phyloP scores from a whole-genome alignment of 1,140 invertebrate genomes.

The Dreissena polymorpha region DNA sequence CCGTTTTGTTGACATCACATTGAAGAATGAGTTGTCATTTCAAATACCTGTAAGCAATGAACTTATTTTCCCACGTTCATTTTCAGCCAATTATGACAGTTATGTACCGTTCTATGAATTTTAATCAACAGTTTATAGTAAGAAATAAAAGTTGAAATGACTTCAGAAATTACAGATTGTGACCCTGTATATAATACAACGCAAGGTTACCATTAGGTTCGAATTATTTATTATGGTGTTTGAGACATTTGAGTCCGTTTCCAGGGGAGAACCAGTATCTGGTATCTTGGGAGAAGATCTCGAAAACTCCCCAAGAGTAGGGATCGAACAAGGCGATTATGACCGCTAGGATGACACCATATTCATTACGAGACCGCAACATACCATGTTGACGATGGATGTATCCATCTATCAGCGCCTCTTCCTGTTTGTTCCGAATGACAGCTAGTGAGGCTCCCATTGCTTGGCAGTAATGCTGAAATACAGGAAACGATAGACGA shows the following conservation, averaged over 20 bases:
- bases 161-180: too few relatives aligned
- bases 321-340: too few relatives aligned
- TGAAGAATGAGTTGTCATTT: neutral
- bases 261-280: too few relatives aligned
- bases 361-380: neutral
- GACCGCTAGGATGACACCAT: too few relatives aligned
- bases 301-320: too few relatives aligned
- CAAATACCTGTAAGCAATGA: neutral
- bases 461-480: slow-evolving; percentile 40
- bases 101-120: too few relatives aligned
- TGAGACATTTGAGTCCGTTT: too few relatives aligned
- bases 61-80: neutral
- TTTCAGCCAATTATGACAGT: neutral
- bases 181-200: too few relatives aligned
- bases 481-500: neutral
- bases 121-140: neutral
- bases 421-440: slow-evolving; percentile 16
- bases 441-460: slow-evolving; percentile 40
- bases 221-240: too few relatives aligned
- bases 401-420: slow-evolving; percentile 10
- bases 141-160: too few relatives aligned
- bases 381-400: slow-evolving; percentile 34
- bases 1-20: neutral
- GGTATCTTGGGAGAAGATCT: too few relatives aligned
- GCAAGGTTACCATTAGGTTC: too few relatives aligned